These are phyloP conservation scores for Hirtodrosophila histrioides DNA, from an alignment of 2,888 invertebrate genomes.

Conservation along the genomic window DNA sequence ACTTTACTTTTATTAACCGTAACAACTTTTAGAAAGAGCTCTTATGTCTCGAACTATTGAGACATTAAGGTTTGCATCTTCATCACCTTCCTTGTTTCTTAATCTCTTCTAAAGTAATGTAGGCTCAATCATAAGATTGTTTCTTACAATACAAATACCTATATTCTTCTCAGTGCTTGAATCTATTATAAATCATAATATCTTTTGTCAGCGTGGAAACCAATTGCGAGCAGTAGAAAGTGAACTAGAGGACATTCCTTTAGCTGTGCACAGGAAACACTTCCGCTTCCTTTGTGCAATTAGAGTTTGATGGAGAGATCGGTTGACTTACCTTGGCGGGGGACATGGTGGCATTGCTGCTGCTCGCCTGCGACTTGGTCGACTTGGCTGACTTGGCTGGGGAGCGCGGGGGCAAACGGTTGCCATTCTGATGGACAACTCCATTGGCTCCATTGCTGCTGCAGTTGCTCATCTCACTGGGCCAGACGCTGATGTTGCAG, in stretches of 20 bases:
- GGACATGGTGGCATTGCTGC: constrained; percentile 77
- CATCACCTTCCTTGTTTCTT: too few species aligned
- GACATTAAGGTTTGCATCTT: too few species aligned
- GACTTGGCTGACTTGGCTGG: constrained; percentile 78
- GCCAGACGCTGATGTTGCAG: constrained; percentile 76
- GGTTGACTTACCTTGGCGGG: constrained; percentile 66
- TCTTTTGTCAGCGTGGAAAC: constrained; percentile 41
- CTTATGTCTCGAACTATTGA: too few species aligned
- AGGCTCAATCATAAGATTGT: too few species aligned
- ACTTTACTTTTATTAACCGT: too few species aligned
- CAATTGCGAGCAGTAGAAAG: constrained; percentile 33
- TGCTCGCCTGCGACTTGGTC: constrained; percentile 71
- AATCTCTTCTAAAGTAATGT: too few species aligned
- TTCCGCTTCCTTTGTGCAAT: constrained; percentile 50
- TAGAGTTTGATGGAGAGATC: neutral
- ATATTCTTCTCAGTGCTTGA: constrained; percentile 2
- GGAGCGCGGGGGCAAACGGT: constrained; percentile 77
- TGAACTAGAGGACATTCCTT: constrained; percentile 21
- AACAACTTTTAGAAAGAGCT: too few species aligned
- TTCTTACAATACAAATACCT: too few species aligned
- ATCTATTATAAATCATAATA: constrained; percentile 21
- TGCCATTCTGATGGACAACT: constrained; percentile 49
- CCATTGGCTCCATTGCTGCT: constrained; percentile 8
- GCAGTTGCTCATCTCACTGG: constrained; percentile 50
- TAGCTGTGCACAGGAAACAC: constrained; percentile 34